Conservation (phyloP, 1,140 invertebrate species). For the Apis cerana region DNA sequence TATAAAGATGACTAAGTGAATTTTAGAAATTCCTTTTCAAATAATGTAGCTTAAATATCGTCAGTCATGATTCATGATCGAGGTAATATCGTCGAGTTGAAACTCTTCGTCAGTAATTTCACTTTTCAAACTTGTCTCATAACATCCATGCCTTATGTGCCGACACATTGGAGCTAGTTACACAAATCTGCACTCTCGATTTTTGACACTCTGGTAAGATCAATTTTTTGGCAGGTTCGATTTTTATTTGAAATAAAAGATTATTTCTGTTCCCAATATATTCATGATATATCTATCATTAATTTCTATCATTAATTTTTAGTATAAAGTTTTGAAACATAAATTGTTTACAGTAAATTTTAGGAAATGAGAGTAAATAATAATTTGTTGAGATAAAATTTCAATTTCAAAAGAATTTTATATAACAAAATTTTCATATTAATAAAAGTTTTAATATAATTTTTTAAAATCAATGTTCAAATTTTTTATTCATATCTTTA, state of each 20-base stretch:
- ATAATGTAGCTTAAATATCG: slow-evolving; percentile 30
- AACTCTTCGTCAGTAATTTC: slow-evolving; percentile 53
- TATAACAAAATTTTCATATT: no score
- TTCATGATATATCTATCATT: not conserved
- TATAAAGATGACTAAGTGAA: not conserved
- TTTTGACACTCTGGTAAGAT: not conserved
- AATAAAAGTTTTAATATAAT: no score
- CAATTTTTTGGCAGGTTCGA: not conserved
- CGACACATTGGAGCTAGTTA: slow-evolving; percentile 37
- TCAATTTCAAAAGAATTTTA: no score
- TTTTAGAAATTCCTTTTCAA: not conserved
- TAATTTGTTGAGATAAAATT: no score
- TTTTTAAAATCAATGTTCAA: no score
- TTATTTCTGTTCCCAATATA: not conserved
- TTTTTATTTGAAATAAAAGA: not conserved
- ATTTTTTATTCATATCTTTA: no score
- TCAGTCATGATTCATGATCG: slow-evolving; percentile 42
- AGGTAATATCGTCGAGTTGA: slow-evolving; percentile 46
- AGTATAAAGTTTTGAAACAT: not conserved
- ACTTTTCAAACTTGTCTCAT: slow-evolving; percentile 60
- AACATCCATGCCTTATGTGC: slow-evolving; percentile 41
- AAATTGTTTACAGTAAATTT: not conserved
- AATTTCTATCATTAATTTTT: not conserved
- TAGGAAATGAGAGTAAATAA: no score
- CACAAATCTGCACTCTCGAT: slow-evolving; percentile 9